A percentile compares a stretch with the other conserved stretches of the same genome.
Conservation (phyloP, 2,113 vertebrate species). For the Pontoporia blainvillei region DNA sequence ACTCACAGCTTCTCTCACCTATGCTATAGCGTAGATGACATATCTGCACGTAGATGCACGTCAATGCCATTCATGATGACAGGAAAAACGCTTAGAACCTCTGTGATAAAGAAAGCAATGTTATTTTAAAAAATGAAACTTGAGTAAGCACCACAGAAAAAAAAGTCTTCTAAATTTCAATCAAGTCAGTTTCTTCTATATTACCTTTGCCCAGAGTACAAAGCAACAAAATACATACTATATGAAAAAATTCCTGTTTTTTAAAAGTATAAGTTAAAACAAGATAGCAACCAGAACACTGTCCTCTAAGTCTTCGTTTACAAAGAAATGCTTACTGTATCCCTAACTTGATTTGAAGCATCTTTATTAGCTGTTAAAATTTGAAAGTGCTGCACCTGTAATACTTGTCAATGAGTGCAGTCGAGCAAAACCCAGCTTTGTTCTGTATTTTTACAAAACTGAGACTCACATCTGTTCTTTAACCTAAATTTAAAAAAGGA, state of each 20-base stretch:
- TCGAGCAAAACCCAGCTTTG: constrained; percentile 42
- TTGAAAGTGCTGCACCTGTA: not conserved
- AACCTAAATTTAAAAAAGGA: constrained; percentile 69
- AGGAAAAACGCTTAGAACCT: not conserved
- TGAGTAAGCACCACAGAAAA: not conserved
- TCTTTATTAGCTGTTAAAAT: not conserved
- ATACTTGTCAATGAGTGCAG: constrained; percentile 47
- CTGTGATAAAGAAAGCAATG: not conserved
- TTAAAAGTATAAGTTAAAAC: not conserved
- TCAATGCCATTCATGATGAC: not conserved
- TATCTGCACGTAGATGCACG: not conserved
- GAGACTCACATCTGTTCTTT: constrained; percentile 61
- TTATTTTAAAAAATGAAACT: not conserved
- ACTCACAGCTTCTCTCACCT: not conserved
- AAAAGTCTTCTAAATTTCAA: constrained; percentile 9
- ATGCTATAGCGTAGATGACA: not conserved
- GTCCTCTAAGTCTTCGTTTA: not conserved
- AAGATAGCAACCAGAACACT: not conserved
- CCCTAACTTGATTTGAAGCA: not conserved
- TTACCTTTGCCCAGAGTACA: not conserved
- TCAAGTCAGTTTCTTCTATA: not conserved
- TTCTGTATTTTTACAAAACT: constrained; percentile 70
- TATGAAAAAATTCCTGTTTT: not conserved
- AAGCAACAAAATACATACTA: not conserved
- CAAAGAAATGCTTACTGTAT: not conserved